phyloP scores from a whole-genome alignment of 2,113 vertebrate genomes.

The Halcyon malimbica region DNA sequence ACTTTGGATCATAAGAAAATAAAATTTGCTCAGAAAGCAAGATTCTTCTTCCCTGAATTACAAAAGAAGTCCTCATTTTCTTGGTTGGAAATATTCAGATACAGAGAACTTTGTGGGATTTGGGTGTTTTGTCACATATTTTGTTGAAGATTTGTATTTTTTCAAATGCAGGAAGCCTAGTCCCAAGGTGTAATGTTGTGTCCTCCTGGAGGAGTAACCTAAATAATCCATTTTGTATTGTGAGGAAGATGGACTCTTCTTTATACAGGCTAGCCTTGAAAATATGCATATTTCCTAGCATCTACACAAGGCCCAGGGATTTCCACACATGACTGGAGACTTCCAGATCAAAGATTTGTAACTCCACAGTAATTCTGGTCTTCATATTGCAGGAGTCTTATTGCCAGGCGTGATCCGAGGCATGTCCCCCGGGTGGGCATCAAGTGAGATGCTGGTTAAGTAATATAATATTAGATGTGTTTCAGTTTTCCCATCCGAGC shows the following conservation, averaged over 20 bases:
- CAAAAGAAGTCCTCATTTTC: neutral
- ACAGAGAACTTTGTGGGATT: neutral
- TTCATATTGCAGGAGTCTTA: fast-evolving
- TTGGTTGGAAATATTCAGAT: neutral
- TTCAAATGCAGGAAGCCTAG: neutral
- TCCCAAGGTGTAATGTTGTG: fast-evolving
- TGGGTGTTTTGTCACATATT: neutral
- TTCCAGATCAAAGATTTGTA: neutral
- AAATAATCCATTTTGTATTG: neutral
- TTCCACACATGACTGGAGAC: neutral
- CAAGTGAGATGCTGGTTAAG: neutral
- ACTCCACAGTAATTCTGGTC: neutral
- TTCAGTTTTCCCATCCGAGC: neutral
- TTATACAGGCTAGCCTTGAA: neutral
- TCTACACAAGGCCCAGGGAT: neutral
- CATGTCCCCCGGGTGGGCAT: neutral
- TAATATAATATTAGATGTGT: neutral
- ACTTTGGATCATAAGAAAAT: neutral
- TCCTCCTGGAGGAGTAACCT: neutral
- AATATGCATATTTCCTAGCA: neutral
- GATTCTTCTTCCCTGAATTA: neutral
- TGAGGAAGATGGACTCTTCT: neutral
- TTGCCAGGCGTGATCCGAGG: neutral
- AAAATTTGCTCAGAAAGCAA: neutral
- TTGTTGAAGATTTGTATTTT: neutral